Base-by-base conservation (phyloP, 2,888 invertebrate species). In the Archaeoteleia sp. region DNA sequence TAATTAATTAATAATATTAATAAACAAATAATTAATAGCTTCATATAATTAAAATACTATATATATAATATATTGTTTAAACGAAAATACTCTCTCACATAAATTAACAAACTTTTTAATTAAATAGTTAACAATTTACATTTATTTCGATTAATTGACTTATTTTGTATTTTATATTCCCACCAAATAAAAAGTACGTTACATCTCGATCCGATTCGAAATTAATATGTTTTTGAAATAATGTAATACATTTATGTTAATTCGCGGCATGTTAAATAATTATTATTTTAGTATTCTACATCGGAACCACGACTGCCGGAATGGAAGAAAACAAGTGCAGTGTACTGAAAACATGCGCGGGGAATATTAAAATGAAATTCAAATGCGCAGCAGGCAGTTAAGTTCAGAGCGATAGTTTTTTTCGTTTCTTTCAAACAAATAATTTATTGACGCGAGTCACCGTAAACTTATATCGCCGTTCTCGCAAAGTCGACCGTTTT, bases 361-460 rank as follows among this genome's bases (percentile, higher is more conserved):
- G 45, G 39, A 48, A 65, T 66, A 65, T 58, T 65, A 55, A 65
- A 65, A 58, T 58, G 58, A 48, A 58, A 66, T 58, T 67, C 61
- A 53, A 58, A 65, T 58, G 57, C 49, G 23, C 55, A 32, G 27
- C 43, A 14, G 34, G 29, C 60, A 48, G 58, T 53, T 53, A 37
- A 46, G 30, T 58, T 53, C 29, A n/a, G 46, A 65, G 58, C 46
- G 20, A 45, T 34, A 40, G 13, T 54, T 54, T 54, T 20, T 20
- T 20, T 20, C n/a, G n/a, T n/a, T n/a, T n/a, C n/a, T 20, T 58
- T 53, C 55, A 55, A 61, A 57, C 61, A 67, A 67, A 67, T 55
- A 61, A 67, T 57, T 67, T 61, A 67, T 62, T 30, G 57, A 42
- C 46, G 67, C 67, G 57, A 67, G 57, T 67, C 57, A 67, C 40